A percentile compares a stretch with the other conserved stretches of the same genome.
phyloP scores from a whole-genome alignment of 1,140 invertebrate genomes.

The Drosophila cardini region DNA sequence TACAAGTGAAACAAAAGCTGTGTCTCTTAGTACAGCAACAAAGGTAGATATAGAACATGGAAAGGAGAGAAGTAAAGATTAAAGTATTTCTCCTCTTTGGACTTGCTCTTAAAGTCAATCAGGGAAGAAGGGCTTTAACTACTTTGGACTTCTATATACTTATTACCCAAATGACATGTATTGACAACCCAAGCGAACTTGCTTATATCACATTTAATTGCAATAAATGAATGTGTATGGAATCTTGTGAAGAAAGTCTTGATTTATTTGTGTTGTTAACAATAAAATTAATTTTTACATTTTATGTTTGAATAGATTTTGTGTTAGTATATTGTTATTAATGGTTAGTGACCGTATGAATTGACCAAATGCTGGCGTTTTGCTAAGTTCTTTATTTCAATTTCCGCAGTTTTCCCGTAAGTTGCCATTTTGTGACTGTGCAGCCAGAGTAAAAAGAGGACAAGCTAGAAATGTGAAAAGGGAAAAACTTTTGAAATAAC shows the following conservation, averaged over 20 bases:
- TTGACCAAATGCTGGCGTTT: constrained; percentile 25
- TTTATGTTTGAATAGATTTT: constrained; percentile 34
- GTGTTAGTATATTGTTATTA: constrained; percentile 43
- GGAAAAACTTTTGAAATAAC: constrained; percentile 57
- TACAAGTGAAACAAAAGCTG: too few relatives aligned
- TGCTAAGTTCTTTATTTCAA: constrained; percentile 58
- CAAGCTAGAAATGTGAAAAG: constrained; percentile 18
- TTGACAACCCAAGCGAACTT: neutral
- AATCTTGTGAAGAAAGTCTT: neutral
- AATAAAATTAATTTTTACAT: constrained; percentile 28
- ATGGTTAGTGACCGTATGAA: constrained; percentile 30
- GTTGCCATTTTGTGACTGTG: constrained; percentile 51
- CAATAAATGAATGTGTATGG: constrained; percentile 28
- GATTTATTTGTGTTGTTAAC: constrained; percentile 7
- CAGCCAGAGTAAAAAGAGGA: constrained; percentile 18
- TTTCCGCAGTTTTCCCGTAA: constrained; percentile 61
- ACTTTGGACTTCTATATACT: too few relatives aligned
- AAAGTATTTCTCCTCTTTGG: too few relatives aligned
- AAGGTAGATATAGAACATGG: neutral
- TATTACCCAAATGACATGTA: neutral
- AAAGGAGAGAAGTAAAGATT: too few relatives aligned
- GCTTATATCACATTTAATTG: neutral
- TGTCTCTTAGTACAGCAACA: neutral
- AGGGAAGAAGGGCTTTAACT: too few relatives aligned
- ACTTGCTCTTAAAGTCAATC: too few relatives aligned